A percentile compares a stretch with the other conserved stretches of the same genome.
phyloP scores from a whole-genome alignment of 2,888 invertebrate genomes.

The Stenodema calcarata region DNA sequence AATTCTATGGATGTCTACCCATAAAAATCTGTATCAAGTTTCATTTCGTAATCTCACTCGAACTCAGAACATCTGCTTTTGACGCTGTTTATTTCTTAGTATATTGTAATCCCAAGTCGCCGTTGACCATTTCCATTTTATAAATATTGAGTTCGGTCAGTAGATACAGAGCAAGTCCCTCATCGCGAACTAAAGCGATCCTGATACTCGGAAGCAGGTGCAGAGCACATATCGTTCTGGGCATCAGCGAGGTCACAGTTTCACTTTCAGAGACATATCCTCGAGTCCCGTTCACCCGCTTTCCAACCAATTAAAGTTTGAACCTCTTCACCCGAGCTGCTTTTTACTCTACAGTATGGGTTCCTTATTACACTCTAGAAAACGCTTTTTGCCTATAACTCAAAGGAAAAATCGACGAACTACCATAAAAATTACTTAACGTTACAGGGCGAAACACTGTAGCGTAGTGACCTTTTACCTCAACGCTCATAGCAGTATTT shows the following conservation, averaged over 20 bases:
- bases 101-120: no score
- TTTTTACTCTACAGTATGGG: neutral
- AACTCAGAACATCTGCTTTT: no score
- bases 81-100: no score
- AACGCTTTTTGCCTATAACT: neutral
- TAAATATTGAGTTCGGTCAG: no score
- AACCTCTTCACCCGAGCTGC: neutral
- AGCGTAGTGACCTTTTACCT: neutral
- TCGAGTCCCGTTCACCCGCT: neutral
- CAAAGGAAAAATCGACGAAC: neutral
- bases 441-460: neutral
- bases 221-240: neutral
- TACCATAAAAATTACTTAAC: neutral
- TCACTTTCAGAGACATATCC: neutral
- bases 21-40: no score
- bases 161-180: no score
- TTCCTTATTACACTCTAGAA: neutral
- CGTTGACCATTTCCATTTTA: no score
- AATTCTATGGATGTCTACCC: no score
- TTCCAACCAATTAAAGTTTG: slow-evolving; percentile 4
- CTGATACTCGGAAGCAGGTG: neutral
- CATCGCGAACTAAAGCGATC: no score
- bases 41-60: no score
- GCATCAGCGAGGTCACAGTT: neutral
- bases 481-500: neutral